A percentile compares a stretch with the other conserved stretches of the same genome.
These are phyloP conservation scores for Odontesthes bonariensis DNA, from an alignment of 2,113 vertebrate genomes.

Conservation along the genomic window DNA sequence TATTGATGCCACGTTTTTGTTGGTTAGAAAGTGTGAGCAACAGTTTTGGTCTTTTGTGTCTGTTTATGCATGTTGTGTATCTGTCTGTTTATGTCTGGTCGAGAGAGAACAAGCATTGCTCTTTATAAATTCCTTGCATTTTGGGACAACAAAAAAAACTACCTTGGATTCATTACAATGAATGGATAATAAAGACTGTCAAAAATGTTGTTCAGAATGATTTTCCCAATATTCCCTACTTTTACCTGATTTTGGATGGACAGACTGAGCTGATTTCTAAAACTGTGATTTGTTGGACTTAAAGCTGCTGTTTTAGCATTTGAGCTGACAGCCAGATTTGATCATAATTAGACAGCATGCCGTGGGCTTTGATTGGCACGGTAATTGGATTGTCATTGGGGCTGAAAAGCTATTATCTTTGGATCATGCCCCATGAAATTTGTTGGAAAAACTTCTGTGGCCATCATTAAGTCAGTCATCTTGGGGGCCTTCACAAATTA, in stretches of 20 bases:
- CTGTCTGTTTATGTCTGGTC: constrained; percentile 25
- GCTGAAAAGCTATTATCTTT: constrained; percentile 99
- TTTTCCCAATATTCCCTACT: constrained; percentile 80
- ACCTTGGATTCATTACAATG: constrained; percentile 32
- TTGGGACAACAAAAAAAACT: constrained; percentile 9
- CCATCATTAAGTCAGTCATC: constrained; percentile 99
- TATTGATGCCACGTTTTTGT: constrained; percentile 87
- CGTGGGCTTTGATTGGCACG: constrained; percentile 99
- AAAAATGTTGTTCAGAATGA: constrained; percentile 63
- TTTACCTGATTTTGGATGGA: constrained; percentile 89
- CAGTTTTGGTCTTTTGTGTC: constrained; percentile 61
- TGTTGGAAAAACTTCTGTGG: constrained; percentile 99
- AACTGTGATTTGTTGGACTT: constrained; percentile 99
- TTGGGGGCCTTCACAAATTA: constrained; percentile 97
- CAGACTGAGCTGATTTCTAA: constrained; percentile 85
- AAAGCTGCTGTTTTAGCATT: constrained; percentile 99
- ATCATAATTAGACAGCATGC: constrained; percentile 99
- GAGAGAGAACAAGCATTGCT: constrained; percentile 28
- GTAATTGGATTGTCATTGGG: constrained; percentile 99
- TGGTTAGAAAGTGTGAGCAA: constrained; percentile 77
- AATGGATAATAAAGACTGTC: constrained; percentile 66
- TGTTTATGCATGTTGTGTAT: constrained; percentile 59
- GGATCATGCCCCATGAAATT: constrained; percentile 99
- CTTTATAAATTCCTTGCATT: constrained; percentile 33
- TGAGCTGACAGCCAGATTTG: constrained; percentile 99